Base-by-base conservation (phyloP, 2,113 vertebrate genomes). In the Cynopterus brachyotis region DNA sequence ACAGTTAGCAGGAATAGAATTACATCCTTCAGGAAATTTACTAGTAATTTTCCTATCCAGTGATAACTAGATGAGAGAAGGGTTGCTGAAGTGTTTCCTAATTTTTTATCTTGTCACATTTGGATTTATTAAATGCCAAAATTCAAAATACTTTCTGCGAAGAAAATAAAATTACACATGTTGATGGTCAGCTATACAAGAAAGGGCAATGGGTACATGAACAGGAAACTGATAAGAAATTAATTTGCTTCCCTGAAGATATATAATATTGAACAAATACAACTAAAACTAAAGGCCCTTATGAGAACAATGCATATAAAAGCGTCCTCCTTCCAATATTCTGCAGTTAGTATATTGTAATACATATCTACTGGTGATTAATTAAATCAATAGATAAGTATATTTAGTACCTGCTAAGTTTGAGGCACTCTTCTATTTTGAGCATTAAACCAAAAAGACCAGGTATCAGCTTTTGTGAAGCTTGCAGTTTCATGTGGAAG, bases 21-120 rank as follows among this genome's bases (percentile, higher is more conserved):
- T 97, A 84, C 9, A 95, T 94, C 94, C 42, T 97, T 84, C 40
- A 80, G 85, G 78, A 96, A 95, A 93, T 60, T 92, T 92, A 20
- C 6, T 2, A 76, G 53, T 76, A 88, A 62, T 92, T 84, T 97
- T 97, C 60, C 87, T 95, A 93, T 47, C 37, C 76, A 91, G 53
- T 92, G 94, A 83, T 32, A 92, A 81, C n/a, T 35, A 53, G 88
- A 89, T 35, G 76, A 97, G 37, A 53, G n/a, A 16, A 76, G 17
- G 1, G 0, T 13, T 42, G 26, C 57, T 92, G 2, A 26, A 55
- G 83, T 93, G 96, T 93, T 87, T 96, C 75, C 55, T 91, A 64
- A 70, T 96, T 11, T 78, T 96, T 97, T 55, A 72, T 94, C 72
- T 91, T 30, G 16, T 79, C 94, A 80, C 26, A 19, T 70, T 96